Conservation (phyloP, 2,797 vertebrate species). For the Sarcoramphus papa region DNA sequence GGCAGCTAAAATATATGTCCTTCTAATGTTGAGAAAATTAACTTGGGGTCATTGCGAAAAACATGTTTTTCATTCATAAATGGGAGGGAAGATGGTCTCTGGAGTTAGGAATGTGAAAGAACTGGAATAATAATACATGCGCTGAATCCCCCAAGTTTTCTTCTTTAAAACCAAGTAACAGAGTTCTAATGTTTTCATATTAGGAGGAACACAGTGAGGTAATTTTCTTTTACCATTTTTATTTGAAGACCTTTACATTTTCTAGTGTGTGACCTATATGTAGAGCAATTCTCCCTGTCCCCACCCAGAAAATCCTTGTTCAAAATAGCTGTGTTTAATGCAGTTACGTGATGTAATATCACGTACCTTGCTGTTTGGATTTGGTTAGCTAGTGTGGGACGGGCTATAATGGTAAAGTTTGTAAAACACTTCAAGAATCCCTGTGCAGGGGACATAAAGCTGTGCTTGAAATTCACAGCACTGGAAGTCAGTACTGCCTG, state of each 20-base stretch:
- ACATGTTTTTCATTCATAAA: neutral
- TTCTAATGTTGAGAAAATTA: neutral
- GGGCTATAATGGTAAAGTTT: neutral
- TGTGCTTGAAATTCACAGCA: fast-evolving
- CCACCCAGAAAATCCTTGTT: neutral
- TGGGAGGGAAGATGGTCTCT: neutral
- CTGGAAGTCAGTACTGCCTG: neutral
- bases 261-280: neutral
- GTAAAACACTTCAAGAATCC: neutral
- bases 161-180: neutral
- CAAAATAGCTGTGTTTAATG: neutral
- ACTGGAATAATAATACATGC: neutral
- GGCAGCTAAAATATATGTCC: neutral
- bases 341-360: neutral
- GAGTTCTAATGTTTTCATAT: neutral
- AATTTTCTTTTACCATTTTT: neutral
- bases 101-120: neutral
- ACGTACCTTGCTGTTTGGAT: neutral
- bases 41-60: neutral
- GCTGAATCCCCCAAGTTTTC: neutral
- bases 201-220: neutral
- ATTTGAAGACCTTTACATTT: neutral
- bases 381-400: neutral
- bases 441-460: neutral
- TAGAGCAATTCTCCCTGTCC: neutral